Evolutionary conservation across 37 sponge, comb jelly and placozoan species (phyloP), one percentile per base, ranked within the genome.

Genomic region (Mnemiopsis leidyi): DNA sequence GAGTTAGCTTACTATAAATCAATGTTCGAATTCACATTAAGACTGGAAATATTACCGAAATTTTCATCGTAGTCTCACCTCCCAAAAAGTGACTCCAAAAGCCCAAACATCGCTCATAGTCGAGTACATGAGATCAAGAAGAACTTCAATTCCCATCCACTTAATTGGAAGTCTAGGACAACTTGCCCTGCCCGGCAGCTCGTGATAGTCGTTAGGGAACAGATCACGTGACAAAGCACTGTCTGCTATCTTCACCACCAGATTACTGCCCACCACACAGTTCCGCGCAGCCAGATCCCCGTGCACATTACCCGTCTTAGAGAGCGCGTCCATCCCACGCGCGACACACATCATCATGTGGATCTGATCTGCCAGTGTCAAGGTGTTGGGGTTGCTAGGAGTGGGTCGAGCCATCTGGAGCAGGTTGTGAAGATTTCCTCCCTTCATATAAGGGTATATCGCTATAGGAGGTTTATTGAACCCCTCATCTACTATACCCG

Each of bases 201-300:
- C 79, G 36, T 77, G 79, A 32, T 77, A 77, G 36, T 77, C 79
- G 36, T 77, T 77, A 77, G 79, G 79, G 79, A 77, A 77, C 32
- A 77, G 36, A 20, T 77, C 79, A 28, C 79, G 79, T 77, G 79
- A 28, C 36, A 77, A 36, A 16, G 79, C 79, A 77, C 79, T 77
- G 79, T 77, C 79, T 13, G 79, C 79, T 77, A 77, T 77, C 79
- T 77, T 77, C 79, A 77, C 79, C 36, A 77, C 79, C 79, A 77
- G 79, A 34, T 77, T 36, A 34, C 32, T 77, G 7, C 79, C 79
- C 1, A 77, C 79, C 1, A 77, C 79, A 32, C 79, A 77, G 36
- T 77, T 77, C 79, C 79, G 33, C 1, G 79, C 79, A 0, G 79
- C 79, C 36, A 77, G 35, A 32, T 77, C 79, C 2, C 79, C 79